Evolutionary conservation across 2,888 invertebrate species (phyloP), one percentile per base, ranked within the genome.

Genomic region (Eristalis arbustorum): DNA sequence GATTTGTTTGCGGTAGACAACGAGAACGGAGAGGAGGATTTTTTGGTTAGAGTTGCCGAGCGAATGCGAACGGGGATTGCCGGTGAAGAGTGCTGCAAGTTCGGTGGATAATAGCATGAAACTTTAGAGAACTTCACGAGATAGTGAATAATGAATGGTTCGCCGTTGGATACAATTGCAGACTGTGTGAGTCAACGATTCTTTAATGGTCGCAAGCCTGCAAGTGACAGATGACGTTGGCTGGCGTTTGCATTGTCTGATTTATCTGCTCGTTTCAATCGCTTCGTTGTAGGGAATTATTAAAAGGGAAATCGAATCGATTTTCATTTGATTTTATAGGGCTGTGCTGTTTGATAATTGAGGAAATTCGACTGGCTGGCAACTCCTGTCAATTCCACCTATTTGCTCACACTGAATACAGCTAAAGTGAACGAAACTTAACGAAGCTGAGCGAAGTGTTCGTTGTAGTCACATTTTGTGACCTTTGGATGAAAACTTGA

Each of bases 61-160:
- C n/a, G 62, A 62, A 31, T 31, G 25, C 23, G 31, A 37, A 37
- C 11, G n/a, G 37, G 49, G 49, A 18, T 59, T 34, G 56, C 31
- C 49, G 8, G 49, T 56, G 23, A 18, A 18, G n/a, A 67, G 67
- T 34, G 56, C 49, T 13, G n/a, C 22, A 42, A 59, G 67, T 67
- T 56, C n/a, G 23, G n/a, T 49, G 49, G 67, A 66, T 66, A 57
- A 22, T 22, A 34, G 22, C n/a, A 18, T 18, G 5, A 40, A 71
- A 69, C 34, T 66, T 72, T 61, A 18, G 56, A 14, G 28, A 66
- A 61, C 28, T 64, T 31, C 31, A 64, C 22, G 49, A 49, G 31
- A 63, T 49, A 69, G 56, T 71, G 59, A 79, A 72, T 79, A 72
- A 72, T 61, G 64, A 81, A 80, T 59, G 68, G 68, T 37, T 68